Evolutionary conservation across 1,140 invertebrate genomes (phyloP), one percentile per base, ranked within the genome.

Genomic region (Amyelois transitella): DNA sequence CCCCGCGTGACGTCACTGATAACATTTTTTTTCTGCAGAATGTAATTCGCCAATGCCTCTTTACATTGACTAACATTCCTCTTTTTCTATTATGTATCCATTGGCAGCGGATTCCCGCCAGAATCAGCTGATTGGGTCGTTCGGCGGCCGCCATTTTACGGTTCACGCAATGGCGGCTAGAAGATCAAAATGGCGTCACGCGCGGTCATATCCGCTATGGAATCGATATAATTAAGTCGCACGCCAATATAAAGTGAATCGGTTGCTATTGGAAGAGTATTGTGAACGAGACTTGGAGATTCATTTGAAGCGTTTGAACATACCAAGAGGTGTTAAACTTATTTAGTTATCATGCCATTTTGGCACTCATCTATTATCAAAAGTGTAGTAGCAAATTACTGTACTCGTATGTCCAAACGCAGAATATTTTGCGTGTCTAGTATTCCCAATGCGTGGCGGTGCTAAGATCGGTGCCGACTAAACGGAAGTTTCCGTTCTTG

Each of bases 381-480:
- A n/a, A n/a, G n/a, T n/a, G n/a, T n/a, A n/a, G n/a, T n/a, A n/a
- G n/a, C n/a, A n/a, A n/a, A n/a, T n/a, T n/a, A n/a, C n/a, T n/a
- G n/a, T n/a, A n/a, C n/a, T 38, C 32, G 32, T 6, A 14, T 38
- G 32, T 38, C 32, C 32, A 38, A 38, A 38, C 32, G 32, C 32
- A 38, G 32, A 38, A 12, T 38, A 38, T 14, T 38, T 12, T 2
- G 24, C 19, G 18, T 38, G 19, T 17, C 92, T 96, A 98, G 86
- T 97, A 98, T 90, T 98, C 96, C 96, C 96, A 98, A 80, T 96
- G 95, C 57, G 96, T 97, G 66, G 96, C 96, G 54, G 90, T 91
- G 55, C 94, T 92, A 69, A 93, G 91, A 75, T 96, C 94, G 53
- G 92, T 91, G 53, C 94, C 94, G 20, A 94, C 94, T 28, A 98